Percentiles rank a stretch among this genome's conserved stretches.
Conservation (phyloP, 2,888 invertebrate genomes). For the Beris chalybata region DNA sequence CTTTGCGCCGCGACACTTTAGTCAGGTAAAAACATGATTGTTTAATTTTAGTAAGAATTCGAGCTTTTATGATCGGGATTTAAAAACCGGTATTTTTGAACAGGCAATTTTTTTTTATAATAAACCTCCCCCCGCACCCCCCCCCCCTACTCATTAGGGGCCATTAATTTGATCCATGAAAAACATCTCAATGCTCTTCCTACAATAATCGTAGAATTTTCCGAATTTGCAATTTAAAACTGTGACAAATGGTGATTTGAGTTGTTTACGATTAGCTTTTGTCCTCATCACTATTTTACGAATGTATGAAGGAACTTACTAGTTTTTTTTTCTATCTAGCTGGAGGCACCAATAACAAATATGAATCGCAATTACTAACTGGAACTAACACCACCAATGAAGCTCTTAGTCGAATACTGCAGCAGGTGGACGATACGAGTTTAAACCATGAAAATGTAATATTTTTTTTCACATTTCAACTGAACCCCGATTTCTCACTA, state of each 20-base stretch:
- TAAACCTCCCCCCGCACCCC: no score
- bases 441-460: slow-evolving; percentile 35
- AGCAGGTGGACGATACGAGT: slow-evolving; percentile 32
- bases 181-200: no score
- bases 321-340: slow-evolving; percentile 5
- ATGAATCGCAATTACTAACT: background rate
- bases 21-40: no score
- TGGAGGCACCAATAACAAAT: slow-evolving; percentile 29
- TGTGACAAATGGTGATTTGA: slow-evolving; percentile 26
- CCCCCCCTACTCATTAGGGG: no score
- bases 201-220: no score
- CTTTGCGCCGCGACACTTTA: no score
- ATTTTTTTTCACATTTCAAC: slow-evolving; percentile 1
- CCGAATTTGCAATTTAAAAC: background rate
- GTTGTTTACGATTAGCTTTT: slow-evolving; percentile 33
- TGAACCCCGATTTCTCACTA: background rate
- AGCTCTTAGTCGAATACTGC: slow-evolving; percentile 34
- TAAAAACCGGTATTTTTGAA: no score
- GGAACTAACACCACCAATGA: slow-evolving; percentile 25
- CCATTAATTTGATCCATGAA: no score
- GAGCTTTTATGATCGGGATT: no score
- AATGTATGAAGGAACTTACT: no score
- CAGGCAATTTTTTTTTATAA: no score
- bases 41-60: no score
- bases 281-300: slow-evolving; percentile 34